A percentile compares a stretch with the other conserved stretches of the same genome.
Evolutionary conservation across 2,113 vertebrate genomes (phyloP).

Genomic region (Phyllopteryx taeniolatus): DNA sequence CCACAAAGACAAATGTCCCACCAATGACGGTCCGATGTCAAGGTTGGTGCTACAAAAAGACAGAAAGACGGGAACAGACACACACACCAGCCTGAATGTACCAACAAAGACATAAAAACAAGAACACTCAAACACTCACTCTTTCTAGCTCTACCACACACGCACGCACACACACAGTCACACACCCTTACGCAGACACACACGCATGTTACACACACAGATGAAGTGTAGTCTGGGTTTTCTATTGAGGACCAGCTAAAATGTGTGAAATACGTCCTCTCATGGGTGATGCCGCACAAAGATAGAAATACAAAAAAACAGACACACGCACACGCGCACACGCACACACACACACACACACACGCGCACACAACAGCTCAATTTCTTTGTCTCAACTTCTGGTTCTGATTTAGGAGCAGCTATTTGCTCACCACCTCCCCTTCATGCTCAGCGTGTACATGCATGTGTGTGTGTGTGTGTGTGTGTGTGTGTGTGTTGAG

Average conservation of each 20-base stretch:
- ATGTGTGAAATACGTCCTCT: no score
- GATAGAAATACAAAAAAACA: neutral
- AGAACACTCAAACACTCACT: neutral
- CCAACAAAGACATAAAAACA: neutral
- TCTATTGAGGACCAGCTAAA: no score
- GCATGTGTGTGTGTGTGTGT: slow-evolving; percentile 18
- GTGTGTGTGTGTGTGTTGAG: slow-evolving; percentile 17
- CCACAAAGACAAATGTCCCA: neutral
- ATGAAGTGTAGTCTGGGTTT: no score
- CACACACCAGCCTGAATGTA: neutral
- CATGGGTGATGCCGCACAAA: neutral
- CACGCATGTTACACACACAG: no score
- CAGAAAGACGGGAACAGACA: neutral
- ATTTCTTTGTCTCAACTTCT: slow-evolving; percentile 16
- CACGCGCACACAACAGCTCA: neutral
- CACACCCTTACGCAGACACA: no score
- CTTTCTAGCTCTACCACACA: no score
- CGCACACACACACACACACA: neutral
- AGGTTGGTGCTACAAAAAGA: neutral
- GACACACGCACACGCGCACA: neutral
- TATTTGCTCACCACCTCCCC: slow-evolving; percentile 4
- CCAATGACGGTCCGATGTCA: neutral
- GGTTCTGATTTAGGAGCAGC: slow-evolving; percentile 9
- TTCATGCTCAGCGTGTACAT: slow-evolving; percentile 5
- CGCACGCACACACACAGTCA: no score